phyloP scores from a whole-genome alignment of 2,797 vertebrate species.

The Falco columbarius region DNA sequence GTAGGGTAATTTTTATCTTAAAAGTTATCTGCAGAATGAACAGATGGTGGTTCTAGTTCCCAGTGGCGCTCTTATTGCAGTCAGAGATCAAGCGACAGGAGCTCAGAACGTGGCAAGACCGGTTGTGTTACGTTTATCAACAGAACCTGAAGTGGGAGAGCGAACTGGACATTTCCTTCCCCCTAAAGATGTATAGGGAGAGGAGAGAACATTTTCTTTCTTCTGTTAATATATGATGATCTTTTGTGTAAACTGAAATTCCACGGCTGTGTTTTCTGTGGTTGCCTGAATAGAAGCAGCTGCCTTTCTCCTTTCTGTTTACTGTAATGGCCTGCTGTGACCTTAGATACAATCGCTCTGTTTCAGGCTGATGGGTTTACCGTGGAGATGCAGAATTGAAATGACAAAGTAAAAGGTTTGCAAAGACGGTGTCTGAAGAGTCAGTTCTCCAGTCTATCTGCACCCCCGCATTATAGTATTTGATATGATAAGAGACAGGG shows the following conservation, averaged over 20 bases:
- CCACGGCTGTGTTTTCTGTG: not conserved
- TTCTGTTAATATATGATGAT: not conserved
- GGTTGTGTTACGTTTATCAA: not conserved
- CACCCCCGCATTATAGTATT: not conserved
- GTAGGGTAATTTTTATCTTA: constrained; percentile 7
- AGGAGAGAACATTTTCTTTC: not conserved
- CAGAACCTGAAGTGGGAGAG: not conserved
- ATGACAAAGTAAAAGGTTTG: not conserved
- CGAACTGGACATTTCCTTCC: not conserved
- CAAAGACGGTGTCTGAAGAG: not conserved
- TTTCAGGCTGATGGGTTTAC: not conserved
- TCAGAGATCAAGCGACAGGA: not conserved
- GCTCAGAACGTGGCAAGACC: not conserved
- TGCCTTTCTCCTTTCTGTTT: not conserved
- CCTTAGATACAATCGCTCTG: not conserved
- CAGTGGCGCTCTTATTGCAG: not conserved
- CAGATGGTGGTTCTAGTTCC: not conserved
- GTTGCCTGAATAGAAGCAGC: not conserved
- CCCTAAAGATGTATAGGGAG: fast-evolving
- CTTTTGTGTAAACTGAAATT: not conserved
- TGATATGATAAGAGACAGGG: not conserved
- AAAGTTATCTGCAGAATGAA: not conserved
- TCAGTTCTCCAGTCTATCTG: not conserved
- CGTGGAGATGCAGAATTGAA: not conserved
- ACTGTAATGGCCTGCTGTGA: not conserved